phyloP scores from a whole-genome alignment of 2,797 vertebrate genomes.

The Karalla daura region DNA sequence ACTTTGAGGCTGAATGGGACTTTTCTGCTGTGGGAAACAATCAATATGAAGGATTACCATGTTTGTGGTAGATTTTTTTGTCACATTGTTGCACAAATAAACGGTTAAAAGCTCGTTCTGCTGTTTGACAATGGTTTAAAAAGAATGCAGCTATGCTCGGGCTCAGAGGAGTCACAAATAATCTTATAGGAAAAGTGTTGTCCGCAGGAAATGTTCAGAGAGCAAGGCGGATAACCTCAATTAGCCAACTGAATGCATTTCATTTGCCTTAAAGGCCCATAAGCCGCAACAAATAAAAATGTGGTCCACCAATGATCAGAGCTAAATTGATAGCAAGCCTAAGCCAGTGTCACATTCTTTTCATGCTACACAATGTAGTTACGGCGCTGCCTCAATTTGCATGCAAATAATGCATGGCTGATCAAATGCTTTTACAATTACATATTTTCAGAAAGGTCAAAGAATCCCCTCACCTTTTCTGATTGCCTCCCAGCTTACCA shows the following conservation, averaged over 20 bases:
- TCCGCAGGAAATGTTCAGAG: conserved; percentile 40
- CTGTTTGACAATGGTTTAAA: conserved; percentile 17
- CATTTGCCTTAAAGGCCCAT: conserved; percentile 62
- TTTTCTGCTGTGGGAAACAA: conserved; percentile 78
- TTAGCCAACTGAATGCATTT: conserved; percentile 62
- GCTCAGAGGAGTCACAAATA: conserved; percentile 19
- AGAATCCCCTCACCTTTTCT: conserved; percentile 73
- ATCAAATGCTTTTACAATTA: conserved; percentile 74
- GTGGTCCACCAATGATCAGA: conserved; percentile 34
- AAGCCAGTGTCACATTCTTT: conserved; percentile 56
- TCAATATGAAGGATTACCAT: conserved; percentile 76
- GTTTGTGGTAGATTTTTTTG: conserved; percentile 83
- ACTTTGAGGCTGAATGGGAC: conserved; percentile 41
- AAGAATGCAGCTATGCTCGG: conserved; percentile 13
- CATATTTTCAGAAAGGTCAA: conserved; percentile 75
- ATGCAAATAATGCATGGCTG: conserved; percentile 67
- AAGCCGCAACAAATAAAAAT: conserved; percentile 61
- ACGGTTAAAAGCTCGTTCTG: conserved; percentile 61
- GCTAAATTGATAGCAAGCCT: conserved; percentile 52
- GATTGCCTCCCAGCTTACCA: conserved; percentile 76
- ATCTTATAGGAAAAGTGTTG: conserved; percentile 36
- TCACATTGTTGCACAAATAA: conserved; percentile 85
- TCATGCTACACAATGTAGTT: conserved; percentile 54
- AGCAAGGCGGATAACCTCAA: conserved; percentile 62
- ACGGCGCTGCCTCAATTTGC: conserved; percentile 59